Evolutionary conservation across 2,797 vertebrate genomes (phyloP), one percentile per base, ranked within the genome.

Genomic region (Hyperoplus lanceolatus): DNA sequence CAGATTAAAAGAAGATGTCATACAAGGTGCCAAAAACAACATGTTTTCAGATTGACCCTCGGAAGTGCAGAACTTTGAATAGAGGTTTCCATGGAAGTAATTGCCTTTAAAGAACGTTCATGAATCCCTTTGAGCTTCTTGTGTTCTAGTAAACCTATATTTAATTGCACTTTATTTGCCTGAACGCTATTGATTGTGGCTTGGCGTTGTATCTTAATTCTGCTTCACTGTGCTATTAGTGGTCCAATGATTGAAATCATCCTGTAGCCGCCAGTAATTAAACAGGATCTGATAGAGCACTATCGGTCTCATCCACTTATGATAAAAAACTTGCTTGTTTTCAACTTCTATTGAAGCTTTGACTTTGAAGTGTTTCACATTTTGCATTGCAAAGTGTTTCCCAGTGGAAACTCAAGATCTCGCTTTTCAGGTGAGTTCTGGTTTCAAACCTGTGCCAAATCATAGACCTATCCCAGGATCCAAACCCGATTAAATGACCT

Each of bases 211-310:
- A 61, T 80, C 80, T 77, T 79, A 70, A 15, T 78, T 79, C 67
- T 81, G 46, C 67, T 64, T 84, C 38, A 46, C 68, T 61, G 38
- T 86, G 73, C 76, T 57, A 63, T 92, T 90, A 82, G 84, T 75
- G 83, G 87, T 87, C 53, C 36, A 75, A 76, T n/a, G 15, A 79
- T 54, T 41, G 49, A 74, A 67, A 69, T 75, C 84, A 72, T 89
- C 71, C 75, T 53, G 75, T 1, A 41, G 70, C 80, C 81, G 65
- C 67, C 75, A 48, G 63, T 88, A 75, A 88, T 90, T 81, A 88
- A 90, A 79, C 84, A 75, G 78, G 84, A 89, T 82, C 51, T 73
- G 83, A 89, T 79, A 16, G 69, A 77, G 50, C 10, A 5, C 13
- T 45, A 59, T 75, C 75, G 43, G 10, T 59, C 64, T 56, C 15